These are phyloP conservation scores for Sebastes dallii DNA, from an alignment of 2,797 vertebrate species.

Conservation along the genomic window DNA sequence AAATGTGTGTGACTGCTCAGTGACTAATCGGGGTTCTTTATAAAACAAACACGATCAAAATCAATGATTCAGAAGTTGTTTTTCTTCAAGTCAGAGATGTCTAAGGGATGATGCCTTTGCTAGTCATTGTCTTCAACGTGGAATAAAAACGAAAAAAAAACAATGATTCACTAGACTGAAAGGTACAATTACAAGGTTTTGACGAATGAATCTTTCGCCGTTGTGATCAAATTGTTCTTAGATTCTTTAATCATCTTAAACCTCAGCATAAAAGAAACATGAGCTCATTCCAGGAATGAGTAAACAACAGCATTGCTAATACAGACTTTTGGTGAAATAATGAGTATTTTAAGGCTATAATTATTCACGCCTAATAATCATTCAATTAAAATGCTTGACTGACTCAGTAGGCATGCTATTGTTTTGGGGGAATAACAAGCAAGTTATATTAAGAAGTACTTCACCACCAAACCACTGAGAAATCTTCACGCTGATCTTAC, in stretches of 20 bases:
- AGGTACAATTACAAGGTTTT: conserved; percentile 33
- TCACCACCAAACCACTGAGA: conserved; percentile 13
- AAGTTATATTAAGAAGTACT: not conserved
- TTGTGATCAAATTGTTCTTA: conserved; percentile 37
- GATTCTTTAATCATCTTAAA: conserved; percentile 50
- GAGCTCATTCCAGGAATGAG: conserved; percentile 28
- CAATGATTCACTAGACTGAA: conserved; percentile 48
- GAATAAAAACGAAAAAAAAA: conserved; percentile 39
- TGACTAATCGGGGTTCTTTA: conserved; percentile 36
- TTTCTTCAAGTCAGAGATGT: conserved; percentile 34
- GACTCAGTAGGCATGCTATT: not conserved
- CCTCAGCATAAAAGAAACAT: conserved; percentile 32
- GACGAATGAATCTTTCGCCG: conserved; percentile 38
- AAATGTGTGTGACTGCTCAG: conserved; percentile 49
- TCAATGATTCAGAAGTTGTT: conserved; percentile 59
- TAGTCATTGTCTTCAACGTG: conserved; percentile 29
- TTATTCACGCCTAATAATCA: conserved; percentile 9
- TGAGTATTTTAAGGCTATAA: conserved; percentile 6
- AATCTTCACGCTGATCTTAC: conserved; percentile 37
- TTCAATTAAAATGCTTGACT: conserved; percentile 10
- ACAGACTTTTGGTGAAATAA: conserved; percentile 1
- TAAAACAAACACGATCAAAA: conserved; percentile 43
- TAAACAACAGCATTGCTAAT: conserved; percentile 30
- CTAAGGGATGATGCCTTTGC: conserved; percentile 14
- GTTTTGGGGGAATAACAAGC: conserved; percentile 19